Conservation (phyloP, 1,140 invertebrate genomes). For the Magallana angulata region DNA sequence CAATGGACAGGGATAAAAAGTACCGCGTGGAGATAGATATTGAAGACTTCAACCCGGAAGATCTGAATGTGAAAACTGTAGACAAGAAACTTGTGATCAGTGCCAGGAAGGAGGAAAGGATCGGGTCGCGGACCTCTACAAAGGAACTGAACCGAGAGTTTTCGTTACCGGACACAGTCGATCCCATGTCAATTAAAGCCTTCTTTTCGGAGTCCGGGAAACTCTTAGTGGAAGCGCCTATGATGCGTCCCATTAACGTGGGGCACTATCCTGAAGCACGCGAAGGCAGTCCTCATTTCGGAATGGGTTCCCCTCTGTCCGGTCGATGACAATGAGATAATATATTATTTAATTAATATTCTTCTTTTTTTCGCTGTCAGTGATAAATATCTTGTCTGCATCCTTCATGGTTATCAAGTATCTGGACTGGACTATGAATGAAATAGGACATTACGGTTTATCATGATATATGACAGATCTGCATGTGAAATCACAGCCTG, state of each 20-base stretch:
- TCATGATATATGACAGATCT: constrained; percentile 1
- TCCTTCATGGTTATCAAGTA: neutral
- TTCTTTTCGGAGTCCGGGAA: constrained; percentile 77
- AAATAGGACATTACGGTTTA: neutral
- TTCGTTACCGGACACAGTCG: constrained; percentile 76
- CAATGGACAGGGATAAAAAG: constrained; percentile 66
- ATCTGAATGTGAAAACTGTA: constrained; percentile 76
- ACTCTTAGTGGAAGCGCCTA: constrained; percentile 77
- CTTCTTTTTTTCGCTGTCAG: neutral
- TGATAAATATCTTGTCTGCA: neutral
- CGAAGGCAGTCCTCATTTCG: constrained; percentile 51
- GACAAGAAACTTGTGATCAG: constrained; percentile 74
- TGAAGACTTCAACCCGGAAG: constrained; percentile 76
- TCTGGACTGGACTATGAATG: neutral
- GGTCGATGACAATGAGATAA: constrained; percentile 8
- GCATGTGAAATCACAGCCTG: neutral
- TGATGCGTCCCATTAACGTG: constrained; percentile 58
- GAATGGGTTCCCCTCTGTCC: constrained; percentile 22
- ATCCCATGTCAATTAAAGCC: constrained; percentile 76
- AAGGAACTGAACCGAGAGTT: constrained; percentile 77
- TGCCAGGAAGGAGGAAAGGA: constrained; percentile 73
- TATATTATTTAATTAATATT: neutral
- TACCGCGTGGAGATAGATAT: constrained; percentile 76
- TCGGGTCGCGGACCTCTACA: constrained; percentile 72
- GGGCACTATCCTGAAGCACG: constrained; percentile 59